Conservation (phyloP, 2,888 invertebrate species). For the Minunthozetes semirufus region DNA sequence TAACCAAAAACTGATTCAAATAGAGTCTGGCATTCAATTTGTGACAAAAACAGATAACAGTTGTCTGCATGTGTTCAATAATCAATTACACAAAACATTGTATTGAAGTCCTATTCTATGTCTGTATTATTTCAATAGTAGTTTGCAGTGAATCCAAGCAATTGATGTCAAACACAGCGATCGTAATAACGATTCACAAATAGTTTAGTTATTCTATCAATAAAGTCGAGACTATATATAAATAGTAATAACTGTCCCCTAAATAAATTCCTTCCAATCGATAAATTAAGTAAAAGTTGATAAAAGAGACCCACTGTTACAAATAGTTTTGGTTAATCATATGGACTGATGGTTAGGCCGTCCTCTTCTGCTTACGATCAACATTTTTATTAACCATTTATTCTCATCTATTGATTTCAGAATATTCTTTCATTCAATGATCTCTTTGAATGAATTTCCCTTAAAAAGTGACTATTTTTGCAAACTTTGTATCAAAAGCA, state of each 20-base stretch:
- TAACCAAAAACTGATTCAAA: slow-evolving; percentile 3
- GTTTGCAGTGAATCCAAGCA: background rate
- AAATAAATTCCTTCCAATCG: background rate
- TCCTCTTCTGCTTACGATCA: too few relatives aligned
- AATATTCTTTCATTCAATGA: too few relatives aligned
- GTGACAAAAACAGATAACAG: slow-evolving; percentile 25
- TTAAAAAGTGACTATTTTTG: too few relatives aligned
- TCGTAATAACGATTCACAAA: background rate
- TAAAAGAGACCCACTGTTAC: background rate
- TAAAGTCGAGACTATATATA: slow-evolving; percentile 16
- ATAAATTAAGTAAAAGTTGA: background rate
- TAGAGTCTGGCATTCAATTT: background rate
- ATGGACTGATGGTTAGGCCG: too few relatives aligned
- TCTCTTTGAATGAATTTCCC: too few relatives aligned
- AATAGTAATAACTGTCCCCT: background rate
- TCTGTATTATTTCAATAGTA: slow-evolving; percentile 24
- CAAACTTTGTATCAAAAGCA: background rate
- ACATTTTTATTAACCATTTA: too few relatives aligned
- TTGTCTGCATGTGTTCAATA: slow-evolving; percentile 10
- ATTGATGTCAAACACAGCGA: slow-evolving; percentile 20
- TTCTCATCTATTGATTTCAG: too few relatives aligned
- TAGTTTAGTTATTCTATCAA: slow-evolving; percentile 12
- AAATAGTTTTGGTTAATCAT: background rate
- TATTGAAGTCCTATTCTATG: background rate
- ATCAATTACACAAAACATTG: slow-evolving; percentile 24